A percentile compares a stretch with the other conserved stretches of the same genome.
These are phyloP conservation scores for Cloeon dipterum DNA, from an alignment of 2,888 invertebrate species.

Conservation along the genomic window DNA sequence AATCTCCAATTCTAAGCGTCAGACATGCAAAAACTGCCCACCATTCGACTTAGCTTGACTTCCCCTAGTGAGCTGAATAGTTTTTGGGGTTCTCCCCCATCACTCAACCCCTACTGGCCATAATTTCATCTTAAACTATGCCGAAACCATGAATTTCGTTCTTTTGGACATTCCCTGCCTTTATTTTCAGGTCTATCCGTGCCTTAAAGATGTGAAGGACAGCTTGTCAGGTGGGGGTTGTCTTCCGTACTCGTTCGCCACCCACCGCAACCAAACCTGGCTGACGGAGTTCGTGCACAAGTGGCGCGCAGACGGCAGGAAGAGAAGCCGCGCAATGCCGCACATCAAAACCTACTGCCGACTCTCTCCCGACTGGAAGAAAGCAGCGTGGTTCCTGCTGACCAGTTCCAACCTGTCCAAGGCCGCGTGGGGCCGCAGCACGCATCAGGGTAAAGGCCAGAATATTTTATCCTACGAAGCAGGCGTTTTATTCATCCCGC, in stretches of 20 bases:
- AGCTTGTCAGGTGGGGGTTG: conserved; percentile 82
- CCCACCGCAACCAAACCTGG: conserved; percentile 69
- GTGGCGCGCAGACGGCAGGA: conserved; percentile 52
- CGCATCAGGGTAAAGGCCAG: conserved; percentile 23
- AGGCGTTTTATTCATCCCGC: conserved; percentile 72
- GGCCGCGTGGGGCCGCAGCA: conserved; percentile 74
- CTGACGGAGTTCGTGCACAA: conserved; percentile 53
- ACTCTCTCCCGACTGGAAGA: conserved; percentile 36
- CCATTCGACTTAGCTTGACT: no score
- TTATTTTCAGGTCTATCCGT: conserved; percentile 39
- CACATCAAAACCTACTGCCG: conserved; percentile 85
- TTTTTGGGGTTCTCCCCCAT: no score
- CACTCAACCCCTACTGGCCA: no score
- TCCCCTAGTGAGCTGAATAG: no score
- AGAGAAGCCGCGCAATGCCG: conserved; percentile 70
- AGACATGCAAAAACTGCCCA: no score
- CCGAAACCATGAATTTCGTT: no score
- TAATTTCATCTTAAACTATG: no score
- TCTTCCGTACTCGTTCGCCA: conserved; percentile 58
- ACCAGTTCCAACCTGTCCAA: conserved; percentile 93
- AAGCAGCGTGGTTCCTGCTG: conserved; percentile 59
- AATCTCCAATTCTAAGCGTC: no score
- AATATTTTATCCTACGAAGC: conserved; percentile 70
- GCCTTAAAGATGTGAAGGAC: conserved; percentile 55
- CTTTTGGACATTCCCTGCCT: no score